A percentile compares a stretch with the other conserved stretches of the same genome.
phyloP scores from a whole-genome alignment of 2,888 invertebrate species.

The Agrochola litura region DNA sequence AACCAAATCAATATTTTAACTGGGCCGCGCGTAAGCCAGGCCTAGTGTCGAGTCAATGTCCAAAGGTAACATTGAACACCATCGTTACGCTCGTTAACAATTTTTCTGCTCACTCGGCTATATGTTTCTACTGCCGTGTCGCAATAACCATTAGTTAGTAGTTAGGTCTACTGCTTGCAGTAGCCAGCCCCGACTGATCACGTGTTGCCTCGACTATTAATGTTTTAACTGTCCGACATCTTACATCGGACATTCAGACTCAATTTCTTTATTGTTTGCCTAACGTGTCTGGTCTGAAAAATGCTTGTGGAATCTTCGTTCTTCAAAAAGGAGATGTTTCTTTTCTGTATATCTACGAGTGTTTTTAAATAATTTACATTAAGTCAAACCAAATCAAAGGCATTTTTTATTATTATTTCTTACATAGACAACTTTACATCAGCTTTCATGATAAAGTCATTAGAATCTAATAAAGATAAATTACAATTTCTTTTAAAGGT shows the following conservation, averaged over 20 bases:
- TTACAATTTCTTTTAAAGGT: background rate
- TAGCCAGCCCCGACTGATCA: background rate
- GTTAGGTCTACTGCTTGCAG: too few relatives aligned
- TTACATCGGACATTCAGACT: background rate
- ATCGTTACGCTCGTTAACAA: background rate
- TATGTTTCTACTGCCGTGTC: background rate
- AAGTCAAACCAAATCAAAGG: background rate
- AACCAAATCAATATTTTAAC: too few relatives aligned
- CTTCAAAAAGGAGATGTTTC: background rate
- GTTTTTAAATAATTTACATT: background rate
- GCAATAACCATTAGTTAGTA: background rate
- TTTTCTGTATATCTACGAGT: background rate
- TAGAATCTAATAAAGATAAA: background rate
- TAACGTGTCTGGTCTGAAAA: background rate
- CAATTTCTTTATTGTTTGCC: background rate
- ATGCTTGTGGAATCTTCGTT: background rate
- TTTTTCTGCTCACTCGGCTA: background rate
- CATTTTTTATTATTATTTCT: background rate
- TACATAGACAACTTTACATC: background rate
- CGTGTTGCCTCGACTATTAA: background rate
- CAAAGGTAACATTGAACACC: too few relatives aligned
- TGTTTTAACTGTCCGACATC: background rate
- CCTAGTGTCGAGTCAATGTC: too few relatives aligned
- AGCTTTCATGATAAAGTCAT: background rate
- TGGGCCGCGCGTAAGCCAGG: too few relatives aligned